These are phyloP conservation scores for Hemistola chrysoprasaria DNA, from an alignment of 2,888 invertebrate genomes.

Conservation along the genomic window DNA sequence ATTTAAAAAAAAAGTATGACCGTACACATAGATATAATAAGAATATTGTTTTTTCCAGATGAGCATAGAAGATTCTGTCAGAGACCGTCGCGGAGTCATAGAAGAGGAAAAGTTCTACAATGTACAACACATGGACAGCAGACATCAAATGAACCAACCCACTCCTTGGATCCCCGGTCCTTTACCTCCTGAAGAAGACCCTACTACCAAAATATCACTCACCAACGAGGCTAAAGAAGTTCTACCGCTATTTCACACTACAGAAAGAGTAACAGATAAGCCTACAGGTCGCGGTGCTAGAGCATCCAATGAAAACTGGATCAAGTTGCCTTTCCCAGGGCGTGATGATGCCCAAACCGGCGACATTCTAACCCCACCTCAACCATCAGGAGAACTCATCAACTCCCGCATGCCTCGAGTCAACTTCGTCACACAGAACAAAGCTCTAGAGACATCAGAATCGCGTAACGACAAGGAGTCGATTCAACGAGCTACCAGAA, in stretches of 20 bases:
- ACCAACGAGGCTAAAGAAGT: conserved; percentile 59
- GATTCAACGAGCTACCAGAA: conserved; percentile 64
- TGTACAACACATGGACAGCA: conserved; percentile 47
- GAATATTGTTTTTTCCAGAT: too few relatives aligned
- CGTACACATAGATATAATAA: too few relatives aligned
- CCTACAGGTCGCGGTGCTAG: conserved; percentile 83
- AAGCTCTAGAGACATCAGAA: conserved; percentile 73
- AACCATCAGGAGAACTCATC: conserved; percentile 78
- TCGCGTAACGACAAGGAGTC: conserved; percentile 76
- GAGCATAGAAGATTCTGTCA: conserved; percentile 46
- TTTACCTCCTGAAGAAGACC: conserved; percentile 62
- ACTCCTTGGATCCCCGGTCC: conserved; percentile 71
- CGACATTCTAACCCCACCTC: conserved; percentile 76
- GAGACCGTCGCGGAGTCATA: conserved; percentile 71
- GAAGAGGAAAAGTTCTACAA: conserved; percentile 75
- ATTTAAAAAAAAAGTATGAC: too few relatives aligned
- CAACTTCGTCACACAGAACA: conserved; percentile 85
- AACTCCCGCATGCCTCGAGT: conserved; percentile 84
- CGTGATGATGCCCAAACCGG: conserved; percentile 56
- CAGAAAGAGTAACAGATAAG: conserved; percentile 71
- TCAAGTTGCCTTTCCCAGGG: conserved; percentile 80
- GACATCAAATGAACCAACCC: conserved; percentile 47
- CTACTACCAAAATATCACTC: conserved; percentile 68
- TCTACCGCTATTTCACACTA: conserved; percentile 59
- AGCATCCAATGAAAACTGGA: conserved; percentile 83